Base-by-base conservation (phyloP, 2,888 invertebrate species). In the Cryptophagus acutangulus region DNA sequence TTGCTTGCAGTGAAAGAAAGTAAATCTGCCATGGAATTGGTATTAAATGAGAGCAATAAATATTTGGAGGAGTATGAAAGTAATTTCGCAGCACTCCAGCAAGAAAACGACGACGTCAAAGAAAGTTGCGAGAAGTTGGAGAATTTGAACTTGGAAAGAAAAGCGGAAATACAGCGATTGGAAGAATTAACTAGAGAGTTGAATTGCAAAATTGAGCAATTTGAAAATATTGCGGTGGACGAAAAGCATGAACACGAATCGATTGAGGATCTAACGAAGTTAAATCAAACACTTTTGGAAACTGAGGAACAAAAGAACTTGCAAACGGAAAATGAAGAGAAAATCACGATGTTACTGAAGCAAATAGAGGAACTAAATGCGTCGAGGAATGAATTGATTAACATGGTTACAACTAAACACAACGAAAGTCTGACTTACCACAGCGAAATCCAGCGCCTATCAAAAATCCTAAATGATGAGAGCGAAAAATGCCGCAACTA, bases 401-500 rank as follows among this genome's bases (percentile, higher is more conserved):
- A 76, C 48, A 71, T 83, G 8, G 71, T 92, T 1, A 86, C 84
- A 57, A 73, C 81, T 40, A 93, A 93, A 67, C 91, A 93, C 58
- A 79, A 84, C 43, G 92, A 93, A 70, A 88, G 82, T 61, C 68
- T 88, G 17, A 80, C 83, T 46, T 93, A 91, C 64, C 89, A 93
- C 58, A 76, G 73, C 17, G 93, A 94, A 72, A 84, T 92, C 42
- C 87, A 91, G 63, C 75, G 88, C 17, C 66, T 93, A 29, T 80
- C 81, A 41, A 76, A 78, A 42, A 69, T 78, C 1, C 52, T 82
- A 6, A 59, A 74, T 3, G 48, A 57, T n/a, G 71, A 76, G 54
- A 61, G 60, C 15, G 77, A 81, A 47, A 76, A 77, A 54, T 66
- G 57, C 2, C 67, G 67, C 41, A 71, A 73, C 48, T 52, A 63